Conservation (phyloP, 2,113 vertebrate genomes). For the Laticauda colubrina region DNA sequence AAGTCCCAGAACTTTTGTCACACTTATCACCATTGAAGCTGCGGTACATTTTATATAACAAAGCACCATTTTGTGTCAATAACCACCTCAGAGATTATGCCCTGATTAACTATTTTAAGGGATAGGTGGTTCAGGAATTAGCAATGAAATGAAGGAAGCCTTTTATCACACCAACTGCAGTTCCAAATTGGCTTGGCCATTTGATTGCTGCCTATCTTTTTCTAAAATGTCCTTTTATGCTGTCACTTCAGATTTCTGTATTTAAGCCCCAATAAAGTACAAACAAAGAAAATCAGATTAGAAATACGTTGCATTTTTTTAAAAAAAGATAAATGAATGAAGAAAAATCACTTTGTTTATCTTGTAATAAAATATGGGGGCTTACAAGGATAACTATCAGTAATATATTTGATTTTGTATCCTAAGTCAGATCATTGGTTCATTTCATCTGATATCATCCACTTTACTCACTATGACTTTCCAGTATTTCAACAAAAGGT, state of each 20-base stretch:
- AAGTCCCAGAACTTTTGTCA: not conserved
- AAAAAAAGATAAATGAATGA: not conserved
- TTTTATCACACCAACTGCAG: slow-evolving; percentile 12
- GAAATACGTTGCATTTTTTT: not conserved
- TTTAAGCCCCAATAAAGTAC: not conserved
- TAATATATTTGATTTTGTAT: not conserved
- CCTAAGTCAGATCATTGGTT: not conserved
- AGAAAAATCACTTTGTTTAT: not conserved
- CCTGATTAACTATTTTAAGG: slow-evolving; percentile 16
- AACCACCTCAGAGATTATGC: not conserved
- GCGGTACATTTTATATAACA: slow-evolving; percentile 2
- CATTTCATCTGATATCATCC: not conserved
- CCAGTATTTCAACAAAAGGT: not conserved
- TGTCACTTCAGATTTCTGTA: not conserved
- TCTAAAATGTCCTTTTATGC: slow-evolving; percentile 10
- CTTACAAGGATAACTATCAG: not conserved
- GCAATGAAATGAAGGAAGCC: slow-evolving; percentile 12
- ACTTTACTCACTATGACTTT: not conserved
- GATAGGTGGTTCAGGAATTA: slow-evolving; percentile 20
- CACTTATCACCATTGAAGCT: not conserved
- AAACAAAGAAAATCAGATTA: slow-evolving; percentile 8
- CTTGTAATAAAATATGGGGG: not conserved
- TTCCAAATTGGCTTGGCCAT: slow-evolving; percentile 14
- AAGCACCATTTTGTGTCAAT: not conserved
- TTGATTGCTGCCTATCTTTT: slow-evolving; percentile 5